A percentile compares a stretch with the other conserved stretches of the same genome.
phyloP scores from a whole-genome alignment of 2,113 vertebrate genomes.

The Gobio gobio region DNA sequence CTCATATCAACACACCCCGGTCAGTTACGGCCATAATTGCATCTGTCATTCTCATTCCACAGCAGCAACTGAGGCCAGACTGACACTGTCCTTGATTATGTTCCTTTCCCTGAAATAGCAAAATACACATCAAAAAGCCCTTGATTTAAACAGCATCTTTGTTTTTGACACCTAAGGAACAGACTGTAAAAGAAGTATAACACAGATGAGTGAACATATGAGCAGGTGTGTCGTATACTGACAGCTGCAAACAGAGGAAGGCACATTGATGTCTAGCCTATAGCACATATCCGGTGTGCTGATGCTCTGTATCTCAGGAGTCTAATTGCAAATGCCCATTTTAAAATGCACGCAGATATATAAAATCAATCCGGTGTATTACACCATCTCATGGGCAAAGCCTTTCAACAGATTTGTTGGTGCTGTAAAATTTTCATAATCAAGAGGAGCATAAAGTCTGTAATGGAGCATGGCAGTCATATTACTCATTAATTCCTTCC shows the following conservation, averaged over 20 bases:
- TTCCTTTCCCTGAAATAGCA: slow-evolving; percentile 18
- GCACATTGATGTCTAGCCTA: background rate
- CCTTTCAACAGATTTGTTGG: slow-evolving; percentile 21
- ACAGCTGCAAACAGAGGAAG: slow-evolving; percentile 22
- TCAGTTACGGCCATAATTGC: slow-evolving; percentile 57
- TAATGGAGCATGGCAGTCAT: slow-evolving; percentile 31
- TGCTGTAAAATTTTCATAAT: slow-evolving; percentile 21
- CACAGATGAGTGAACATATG: slow-evolving; percentile 13
- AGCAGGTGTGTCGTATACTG: background rate
- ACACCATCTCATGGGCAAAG: background rate
- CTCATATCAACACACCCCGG: slow-evolving; percentile 48
- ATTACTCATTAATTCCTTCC: slow-evolving; percentile 48
- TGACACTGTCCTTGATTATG: background rate
- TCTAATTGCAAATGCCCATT: background rate
- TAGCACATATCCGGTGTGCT: background rate
- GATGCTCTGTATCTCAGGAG: slow-evolving; percentile 3
- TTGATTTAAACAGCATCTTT: background rate
- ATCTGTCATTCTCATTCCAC: slow-evolving; percentile 53
- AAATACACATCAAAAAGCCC: slow-evolving; percentile 21
- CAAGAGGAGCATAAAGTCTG: slow-evolving; percentile 22
- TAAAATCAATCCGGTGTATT: background rate
- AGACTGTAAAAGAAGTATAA: background rate
- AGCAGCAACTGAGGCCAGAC: slow-evolving; percentile 46
- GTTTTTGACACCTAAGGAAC: background rate
- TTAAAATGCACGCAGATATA: slow-evolving; percentile 1